A percentile compares a stretch with the other conserved stretches of the same genome.
Evolutionary conservation across 2,113 vertebrate species (phyloP).

Genomic region (Blennius ocellaris): DNA sequence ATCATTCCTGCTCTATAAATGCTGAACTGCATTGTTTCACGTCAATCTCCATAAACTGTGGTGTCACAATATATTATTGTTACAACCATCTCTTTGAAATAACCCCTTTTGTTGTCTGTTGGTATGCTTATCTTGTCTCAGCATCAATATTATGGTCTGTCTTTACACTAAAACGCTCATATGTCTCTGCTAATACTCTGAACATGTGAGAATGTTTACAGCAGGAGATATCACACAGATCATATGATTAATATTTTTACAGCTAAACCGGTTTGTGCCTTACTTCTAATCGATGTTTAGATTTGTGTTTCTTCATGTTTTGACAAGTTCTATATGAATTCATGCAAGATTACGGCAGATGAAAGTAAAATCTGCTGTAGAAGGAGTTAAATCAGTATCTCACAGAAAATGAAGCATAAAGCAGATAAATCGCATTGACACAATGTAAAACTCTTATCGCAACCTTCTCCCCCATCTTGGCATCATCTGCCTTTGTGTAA

Average conservation of each 20-base stretch:
- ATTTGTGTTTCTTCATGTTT: too few relatives aligned
- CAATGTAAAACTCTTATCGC: background rate
- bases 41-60: slow-evolving; percentile 28
- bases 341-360: background rate
- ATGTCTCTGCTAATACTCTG: background rate
- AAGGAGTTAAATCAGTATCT: background rate
- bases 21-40: slow-evolving; percentile 37
- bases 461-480: slow-evolving; percentile 49
- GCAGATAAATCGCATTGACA: background rate
- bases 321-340: too few relatives aligned
- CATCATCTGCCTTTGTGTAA: slow-evolving; percentile 37
- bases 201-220: background rate
- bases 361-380: background rate
- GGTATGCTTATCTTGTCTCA: background rate
- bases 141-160: slow-evolving; percentile 18
- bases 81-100: slow-evolving; percentile 21
- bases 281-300: too few relatives aligned
- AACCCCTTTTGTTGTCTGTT: slow-evolving; percentile 1
- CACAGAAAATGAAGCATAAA: background rate
- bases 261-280: too few relatives aligned
- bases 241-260: too few relatives aligned
- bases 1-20: slow-evolving; percentile 44
- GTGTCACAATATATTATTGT: slow-evolving; percentile 23
- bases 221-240: background rate
- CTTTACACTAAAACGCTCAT: background rate